Base-by-base conservation (phyloP, 2,888 invertebrate genomes). In the Mimachlamys varia region DNA sequence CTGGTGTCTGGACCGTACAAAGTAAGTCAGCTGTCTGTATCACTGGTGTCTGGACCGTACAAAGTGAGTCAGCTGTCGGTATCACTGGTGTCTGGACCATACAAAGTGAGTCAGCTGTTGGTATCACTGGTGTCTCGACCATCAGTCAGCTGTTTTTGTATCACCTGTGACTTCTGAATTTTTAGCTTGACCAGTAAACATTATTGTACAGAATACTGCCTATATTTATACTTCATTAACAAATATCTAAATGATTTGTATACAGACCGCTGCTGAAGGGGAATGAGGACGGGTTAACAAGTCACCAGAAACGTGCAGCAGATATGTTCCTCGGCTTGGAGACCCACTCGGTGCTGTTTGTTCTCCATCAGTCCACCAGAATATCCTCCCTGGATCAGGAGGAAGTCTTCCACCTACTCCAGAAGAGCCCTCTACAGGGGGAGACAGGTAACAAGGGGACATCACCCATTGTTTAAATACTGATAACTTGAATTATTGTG, bases 341-440 rank as follows among this genome's bases (percentile, higher is more conserved):
- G 92, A 95, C 94, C 38, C 96, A 96, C 89, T 96, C 96, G 50
- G 95, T 96, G 10, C 91, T 96, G n/a, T 95, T 94, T 91, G 95
- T 96, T 55, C 94, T 96, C 19, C 95, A 96, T 88, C 95, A 94
- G 89, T 94, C 95, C 49, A 95, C 95, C 13, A 93, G 94, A 44
- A 93, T 96, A 89, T 93, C 95, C 88, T 90, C 94, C 37, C 94
- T 96, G 5, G 94, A 95, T 90, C 94, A 95, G 58, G 90, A 93
- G 13, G 95, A 96, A 90, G 95, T 96, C 1, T 91, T 96, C 19
- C 94, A 95, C n/a, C 92, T 96, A 7, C 92, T 96, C 87, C 94
- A 94, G 89, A 95, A 95, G 91, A 93, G 94, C 49, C 95, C 95
- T 17, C 90, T 93, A 0, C 92, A 93, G 90, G 93, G 91, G 91